These are phyloP conservation scores for Scolopax bukidnonensis DNA, from an alignment of 2,797 vertebrate genomes.

Conservation along the genomic window DNA sequence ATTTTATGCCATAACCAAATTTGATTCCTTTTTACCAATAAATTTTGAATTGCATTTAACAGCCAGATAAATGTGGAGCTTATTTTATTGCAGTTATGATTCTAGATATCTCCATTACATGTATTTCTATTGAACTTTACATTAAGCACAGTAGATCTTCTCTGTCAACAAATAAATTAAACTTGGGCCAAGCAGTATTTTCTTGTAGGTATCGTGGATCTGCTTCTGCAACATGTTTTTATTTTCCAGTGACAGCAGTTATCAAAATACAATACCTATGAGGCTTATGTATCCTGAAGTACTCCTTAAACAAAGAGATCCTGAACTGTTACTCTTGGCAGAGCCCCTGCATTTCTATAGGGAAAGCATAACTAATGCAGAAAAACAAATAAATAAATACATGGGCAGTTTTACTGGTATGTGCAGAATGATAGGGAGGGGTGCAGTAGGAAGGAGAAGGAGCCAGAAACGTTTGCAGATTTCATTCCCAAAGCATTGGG, in stretches of 20 bases:
- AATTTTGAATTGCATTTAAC: constrained; percentile 69
- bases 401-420: background rate
- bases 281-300: background rate
- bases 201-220: accelerated
- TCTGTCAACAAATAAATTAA: constrained; percentile 58
- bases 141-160: constrained; percentile 31
- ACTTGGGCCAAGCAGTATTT: background rate
- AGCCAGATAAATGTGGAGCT: constrained; percentile 65
- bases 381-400: background rate
- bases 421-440: background rate
- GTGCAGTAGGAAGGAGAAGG: background rate
- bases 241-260: background rate
- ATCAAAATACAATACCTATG: background rate
- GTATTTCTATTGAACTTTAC: constrained; percentile 43
- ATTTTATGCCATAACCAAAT: constrained; percentile 67
- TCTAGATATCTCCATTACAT: background rate
- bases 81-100: constrained; percentile 54
- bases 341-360: background rate
- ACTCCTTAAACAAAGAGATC: background rate
- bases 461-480: background rate
- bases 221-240: background rate
- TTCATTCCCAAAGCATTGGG: background rate
- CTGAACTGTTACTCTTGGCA: background rate
- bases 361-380: background rate
- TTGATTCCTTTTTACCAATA: constrained; percentile 76